These are phyloP conservation scores for Nasonia longicornis DNA, from an alignment of 1,140 invertebrate genomes.

Conservation along the genomic window DNA sequence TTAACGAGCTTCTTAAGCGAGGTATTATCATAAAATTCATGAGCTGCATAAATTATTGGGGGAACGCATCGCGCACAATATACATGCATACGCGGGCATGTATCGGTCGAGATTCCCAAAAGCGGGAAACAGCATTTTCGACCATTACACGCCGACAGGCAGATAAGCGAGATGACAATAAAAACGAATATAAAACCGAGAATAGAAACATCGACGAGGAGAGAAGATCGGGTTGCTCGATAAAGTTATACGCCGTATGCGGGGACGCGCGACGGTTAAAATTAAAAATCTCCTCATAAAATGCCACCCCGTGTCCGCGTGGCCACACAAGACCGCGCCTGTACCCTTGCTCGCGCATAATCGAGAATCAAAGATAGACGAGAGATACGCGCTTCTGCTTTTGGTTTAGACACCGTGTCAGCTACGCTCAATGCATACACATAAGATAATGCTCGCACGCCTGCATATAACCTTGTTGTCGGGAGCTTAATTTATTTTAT, in stretches of 20 bases:
- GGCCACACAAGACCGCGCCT: constrained; percentile 14
- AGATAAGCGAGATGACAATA: constrained; percentile 24
- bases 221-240: constrained; percentile 63
- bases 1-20: constrained; percentile 42
- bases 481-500: constrained; percentile 47
- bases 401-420: too few relatives aligned
- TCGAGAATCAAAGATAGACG: too few relatives aligned
- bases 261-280: constrained; percentile 60
- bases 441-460: constrained; percentile 35
- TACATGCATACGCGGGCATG: background rate
- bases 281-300: constrained; percentile 63
- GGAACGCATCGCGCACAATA: constrained; percentile 34
- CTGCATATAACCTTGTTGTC: constrained; percentile 36
- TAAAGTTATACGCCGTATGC: constrained; percentile 64
- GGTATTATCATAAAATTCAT: constrained; percentile 46
- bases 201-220: background rate
- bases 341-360: constrained; percentile 6
- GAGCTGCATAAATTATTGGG: constrained; percentile 41
- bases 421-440: too few relatives aligned
- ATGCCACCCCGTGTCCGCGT: constrained; percentile 25
- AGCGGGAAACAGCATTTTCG: constrained; percentile 37
- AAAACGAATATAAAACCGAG: constrained; percentile 35
- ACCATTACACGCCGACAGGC: constrained; percentile 27
- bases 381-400: too few relatives aligned
- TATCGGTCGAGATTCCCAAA: constrained; percentile 34